Conservation (phyloP, 2,797 vertebrate species). For the Pteropus rufus region DNA sequence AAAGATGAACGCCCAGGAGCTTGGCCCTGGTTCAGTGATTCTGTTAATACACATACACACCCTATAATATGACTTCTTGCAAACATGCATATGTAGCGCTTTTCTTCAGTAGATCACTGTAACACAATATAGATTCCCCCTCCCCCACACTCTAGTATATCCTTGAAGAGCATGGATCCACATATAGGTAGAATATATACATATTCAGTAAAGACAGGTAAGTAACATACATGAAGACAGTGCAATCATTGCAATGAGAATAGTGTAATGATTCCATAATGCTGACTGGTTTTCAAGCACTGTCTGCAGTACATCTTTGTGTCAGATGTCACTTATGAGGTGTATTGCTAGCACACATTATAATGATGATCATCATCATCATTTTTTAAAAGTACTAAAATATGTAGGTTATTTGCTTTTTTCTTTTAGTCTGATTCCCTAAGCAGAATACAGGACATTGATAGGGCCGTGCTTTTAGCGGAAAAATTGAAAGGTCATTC, state of each 20-base stretch:
- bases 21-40: conserved; percentile 25
- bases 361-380: not conserved
- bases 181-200: not conserved
- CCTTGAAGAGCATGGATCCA: not conserved
- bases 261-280: not conserved
- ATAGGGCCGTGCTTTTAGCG: not conserved
- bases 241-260: not conserved
- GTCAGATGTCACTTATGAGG: not conserved
- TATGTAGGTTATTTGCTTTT: not conserved
- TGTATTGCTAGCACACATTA: not conserved
- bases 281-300: not conserved
- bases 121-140: not conserved
- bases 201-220: not conserved
- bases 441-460: not conserved
- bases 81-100: conserved; percentile 1
- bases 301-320: not conserved
- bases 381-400: not conserved
- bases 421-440: not conserved
- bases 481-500: not conserved
- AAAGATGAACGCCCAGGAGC: conserved; percentile 44
- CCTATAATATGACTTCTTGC: not conserved
- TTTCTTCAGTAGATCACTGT: conserved; percentile 4
- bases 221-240: not conserved
- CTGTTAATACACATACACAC: conserved; percentile 48
- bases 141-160: not conserved